Percentiles rank a stretch among this genome's conserved stretches.
Conservation (phyloP, 2,797 vertebrate genomes). For the Chrysocyon brachyurus region DNA sequence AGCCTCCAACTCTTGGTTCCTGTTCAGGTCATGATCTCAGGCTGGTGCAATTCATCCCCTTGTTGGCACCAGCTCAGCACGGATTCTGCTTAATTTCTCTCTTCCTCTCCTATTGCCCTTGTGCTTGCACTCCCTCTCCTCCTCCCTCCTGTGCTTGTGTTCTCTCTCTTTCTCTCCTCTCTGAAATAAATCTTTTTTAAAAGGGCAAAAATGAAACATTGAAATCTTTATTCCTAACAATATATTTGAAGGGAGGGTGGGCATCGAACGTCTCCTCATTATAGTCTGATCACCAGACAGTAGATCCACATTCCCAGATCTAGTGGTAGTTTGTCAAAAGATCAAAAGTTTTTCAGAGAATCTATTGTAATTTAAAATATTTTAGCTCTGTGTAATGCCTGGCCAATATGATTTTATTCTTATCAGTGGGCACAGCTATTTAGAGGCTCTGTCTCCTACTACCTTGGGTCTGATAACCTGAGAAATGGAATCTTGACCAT, state of each 20-base stretch:
- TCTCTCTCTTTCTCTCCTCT: not conserved
- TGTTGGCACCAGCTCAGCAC: not conserved
- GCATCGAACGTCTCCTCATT: not conserved
- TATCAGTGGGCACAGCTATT: not conserved
- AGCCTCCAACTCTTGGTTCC: not conserved
- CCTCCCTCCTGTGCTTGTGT: not conserved
- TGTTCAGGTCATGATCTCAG: not conserved
- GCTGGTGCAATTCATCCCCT: not conserved
- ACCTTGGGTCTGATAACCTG: too few relatives aligned
- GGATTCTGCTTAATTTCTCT: not conserved
- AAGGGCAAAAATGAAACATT: not conserved
- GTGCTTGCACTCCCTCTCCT: not conserved
- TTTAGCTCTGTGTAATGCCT: not conserved
- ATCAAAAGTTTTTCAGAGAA: not conserved
- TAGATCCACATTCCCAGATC: not conserved
- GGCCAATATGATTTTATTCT: not conserved
- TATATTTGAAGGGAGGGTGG: not conserved
- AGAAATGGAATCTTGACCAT: not conserved
- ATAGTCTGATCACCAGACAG: not conserved
- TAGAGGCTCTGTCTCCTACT: not conserved
- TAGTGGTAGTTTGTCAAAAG: not conserved
- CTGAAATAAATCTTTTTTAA: not conserved
- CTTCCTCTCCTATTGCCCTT: not conserved
- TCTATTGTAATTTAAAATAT: not conserved
- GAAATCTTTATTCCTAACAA: not conserved